These are phyloP conservation scores for Sympetrum striolatum DNA, from an alignment of 2,888 invertebrate species.

Conservation along the genomic window DNA sequence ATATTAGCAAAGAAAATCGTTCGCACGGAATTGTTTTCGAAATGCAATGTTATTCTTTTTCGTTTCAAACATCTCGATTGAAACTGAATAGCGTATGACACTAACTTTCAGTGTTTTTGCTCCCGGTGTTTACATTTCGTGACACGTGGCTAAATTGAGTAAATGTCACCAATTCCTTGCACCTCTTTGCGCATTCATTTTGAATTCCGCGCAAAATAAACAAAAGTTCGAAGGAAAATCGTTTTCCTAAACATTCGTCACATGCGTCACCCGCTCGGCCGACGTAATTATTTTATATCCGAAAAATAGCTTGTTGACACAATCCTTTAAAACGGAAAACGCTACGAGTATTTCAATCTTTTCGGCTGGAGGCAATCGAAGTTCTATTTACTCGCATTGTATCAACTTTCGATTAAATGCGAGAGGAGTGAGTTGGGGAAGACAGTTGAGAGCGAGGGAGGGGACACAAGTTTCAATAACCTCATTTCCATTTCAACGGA, in stretches of 20 bases:
- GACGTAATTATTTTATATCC: not conserved
- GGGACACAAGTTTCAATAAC: not conserved
- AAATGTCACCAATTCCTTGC: not conserved
- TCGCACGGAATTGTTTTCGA: too few relatives aligned
- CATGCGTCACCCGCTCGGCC: not conserved
- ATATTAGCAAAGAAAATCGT: too few relatives aligned
- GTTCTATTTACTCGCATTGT: not conserved
- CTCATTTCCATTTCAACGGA: not conserved
- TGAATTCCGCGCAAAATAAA: not conserved
- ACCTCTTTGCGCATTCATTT: not conserved
- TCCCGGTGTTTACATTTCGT: too few relatives aligned
- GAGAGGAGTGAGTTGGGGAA: not conserved
- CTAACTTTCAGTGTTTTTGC: too few relatives aligned
- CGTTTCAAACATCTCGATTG: too few relatives aligned
- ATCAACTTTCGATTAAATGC: not conserved
- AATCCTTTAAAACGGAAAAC: not conserved
- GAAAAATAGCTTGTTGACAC: not conserved
- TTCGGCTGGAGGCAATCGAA: not conserved
- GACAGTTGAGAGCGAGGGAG: not conserved
- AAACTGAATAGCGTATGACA: too few relatives aligned
- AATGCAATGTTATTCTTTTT: too few relatives aligned
- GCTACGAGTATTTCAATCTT: not conserved
- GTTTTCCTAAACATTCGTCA: not conserved
- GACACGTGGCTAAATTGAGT: too few relatives aligned
- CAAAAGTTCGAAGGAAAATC: not conserved